A percentile compares a stretch with the other conserved stretches of the same genome.
Conservation (phyloP, 1,140 invertebrate species). For the Centruroides sculpturatus region DNA sequence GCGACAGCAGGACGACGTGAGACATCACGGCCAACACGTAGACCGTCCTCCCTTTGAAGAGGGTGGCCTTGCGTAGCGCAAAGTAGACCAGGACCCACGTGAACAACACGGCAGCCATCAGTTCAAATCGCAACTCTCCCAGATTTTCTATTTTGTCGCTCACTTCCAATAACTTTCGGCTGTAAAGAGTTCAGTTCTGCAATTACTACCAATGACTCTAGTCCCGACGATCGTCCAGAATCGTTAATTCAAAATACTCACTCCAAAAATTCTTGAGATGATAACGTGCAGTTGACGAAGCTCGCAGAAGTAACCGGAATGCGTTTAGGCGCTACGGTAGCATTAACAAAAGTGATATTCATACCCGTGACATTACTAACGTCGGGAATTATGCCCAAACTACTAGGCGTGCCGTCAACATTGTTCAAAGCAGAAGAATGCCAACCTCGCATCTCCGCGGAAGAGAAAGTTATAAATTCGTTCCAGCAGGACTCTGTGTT, state of each 20-base stretch:
- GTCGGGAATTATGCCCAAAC: no score
- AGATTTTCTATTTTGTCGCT: slow-evolving; percentile 62
- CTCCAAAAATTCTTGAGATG: no score
- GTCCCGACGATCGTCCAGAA: no score
- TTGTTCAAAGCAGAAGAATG: no score
- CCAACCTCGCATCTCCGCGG: no score
- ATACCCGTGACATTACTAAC: no score
- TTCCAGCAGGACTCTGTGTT: slow-evolving; percentile 51
- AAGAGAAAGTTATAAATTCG: no score
- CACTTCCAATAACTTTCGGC: slow-evolving; percentile 66
- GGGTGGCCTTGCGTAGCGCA: slow-evolving; percentile 78
- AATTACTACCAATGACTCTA: background rate
- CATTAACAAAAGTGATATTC: no score
- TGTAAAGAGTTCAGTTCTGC: slow-evolving; percentile 29
- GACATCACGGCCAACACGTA: slow-evolving; percentile 3
- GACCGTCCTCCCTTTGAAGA: slow-evolving; percentile 6
- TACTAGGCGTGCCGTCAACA: no score
- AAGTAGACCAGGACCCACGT: slow-evolving; percentile 86
- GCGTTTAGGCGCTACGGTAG: no score
- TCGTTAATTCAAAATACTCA: no score
- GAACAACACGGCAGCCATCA: slow-evolving; percentile 66
- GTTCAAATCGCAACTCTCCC: slow-evolving; percentile 66
- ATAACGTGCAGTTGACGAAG: background rate
- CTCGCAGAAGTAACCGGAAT: background rate
- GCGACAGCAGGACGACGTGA: slow-evolving; percentile 4